A percentile compares a stretch with the other conserved stretches of the same genome.
These are phyloP conservation scores for Heliconius erato DNA, from an alignment of 2,888 invertebrate species.

Conservation along the genomic window DNA sequence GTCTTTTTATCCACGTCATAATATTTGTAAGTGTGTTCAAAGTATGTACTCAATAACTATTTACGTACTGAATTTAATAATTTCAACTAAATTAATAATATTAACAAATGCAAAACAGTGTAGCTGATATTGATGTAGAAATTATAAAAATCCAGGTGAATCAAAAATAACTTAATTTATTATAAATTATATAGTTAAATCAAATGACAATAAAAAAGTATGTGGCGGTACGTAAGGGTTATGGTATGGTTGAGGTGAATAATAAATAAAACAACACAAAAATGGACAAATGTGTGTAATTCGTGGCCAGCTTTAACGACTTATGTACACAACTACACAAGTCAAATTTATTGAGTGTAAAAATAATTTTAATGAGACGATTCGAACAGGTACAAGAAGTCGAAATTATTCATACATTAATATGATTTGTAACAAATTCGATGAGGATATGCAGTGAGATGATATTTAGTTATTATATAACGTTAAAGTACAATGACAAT, in stretches of 20 bases:
- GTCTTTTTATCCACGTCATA: neutral
- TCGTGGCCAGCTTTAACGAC: slow-evolving; percentile 65
- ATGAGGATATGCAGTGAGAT: slow-evolving; percentile 57
- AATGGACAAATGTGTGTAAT: slow-evolving; percentile 55
- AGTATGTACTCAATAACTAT: neutral
- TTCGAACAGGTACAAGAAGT: slow-evolving; percentile 60
- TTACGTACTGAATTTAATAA: neutral
- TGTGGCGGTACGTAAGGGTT: neutral
- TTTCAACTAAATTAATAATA: neutral
- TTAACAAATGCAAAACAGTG: neutral
- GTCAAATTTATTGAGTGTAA: slow-evolving; percentile 60
- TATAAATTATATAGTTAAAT: neutral
- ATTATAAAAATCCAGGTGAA: too few relatives aligned
- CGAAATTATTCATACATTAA: slow-evolving; percentile 22
- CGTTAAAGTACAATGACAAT: slow-evolving; percentile 43
- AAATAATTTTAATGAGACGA: slow-evolving; percentile 57
- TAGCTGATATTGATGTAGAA: too few relatives aligned
- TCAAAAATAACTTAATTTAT: too few relatives aligned
- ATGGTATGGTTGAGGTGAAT: slow-evolving; percentile 49
- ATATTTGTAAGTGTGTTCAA: neutral
- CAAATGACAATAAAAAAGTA: neutral
- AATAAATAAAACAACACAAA: slow-evolving; percentile 56
- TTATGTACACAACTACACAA: slow-evolving; percentile 64
- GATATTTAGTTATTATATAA: slow-evolving; percentile 49
- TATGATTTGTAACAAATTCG: slow-evolving; percentile 30